Evolutionary conservation across 2,797 vertebrate genomes (phyloP), one percentile per base, ranked within the genome.

Genomic region (Tamandua tetradactyla): DNA sequence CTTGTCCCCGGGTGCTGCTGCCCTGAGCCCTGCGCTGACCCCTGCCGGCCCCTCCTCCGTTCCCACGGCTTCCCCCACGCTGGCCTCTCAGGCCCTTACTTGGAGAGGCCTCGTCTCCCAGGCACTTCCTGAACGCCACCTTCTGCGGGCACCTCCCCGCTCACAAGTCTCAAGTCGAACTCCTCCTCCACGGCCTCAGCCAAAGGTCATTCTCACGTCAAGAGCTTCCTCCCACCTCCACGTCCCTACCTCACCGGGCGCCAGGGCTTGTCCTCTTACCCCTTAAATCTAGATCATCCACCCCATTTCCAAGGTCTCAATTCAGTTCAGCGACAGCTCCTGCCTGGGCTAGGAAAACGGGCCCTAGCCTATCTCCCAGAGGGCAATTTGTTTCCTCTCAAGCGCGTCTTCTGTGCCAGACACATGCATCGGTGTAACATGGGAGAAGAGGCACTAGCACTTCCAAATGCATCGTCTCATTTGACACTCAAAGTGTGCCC

Each of bases 201-300:
- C n/a, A n/a, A n/a, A 14, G 17, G 1, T 57, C 23, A 0, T 4
- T 7, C 20, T 52, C 15, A 0, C 1, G 0, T 32, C 7, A 6
- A 0, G 2, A 12, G 27, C 27, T 4, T 17, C 61, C 74, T 55
- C 2, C 13, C 17, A 7, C 1, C 5, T 2, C 25, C 18, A 20
- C 18, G 3, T 12, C 18, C 12, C 62, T n/a, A 15, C 25, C 37
- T 4, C 6, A 0, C 2, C 0, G 8, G 62, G 42, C 0, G 4
- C 2, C 42, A 4, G 0, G 1, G 11, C 78, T 35, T 35, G 6
- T 15, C 79, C 25, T 15, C 25, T 8, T 0, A 11, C 5, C n/a
- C 62, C 78, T 18, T 0, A 5, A 44, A 30, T 20, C 79, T 22
- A 4, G 13, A 9, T 15, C 8, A 0, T 13, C 6, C 20, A 22